Base-by-base conservation (phyloP, 2,888 invertebrate genomes). In the Hermodice carunculata region DNA sequence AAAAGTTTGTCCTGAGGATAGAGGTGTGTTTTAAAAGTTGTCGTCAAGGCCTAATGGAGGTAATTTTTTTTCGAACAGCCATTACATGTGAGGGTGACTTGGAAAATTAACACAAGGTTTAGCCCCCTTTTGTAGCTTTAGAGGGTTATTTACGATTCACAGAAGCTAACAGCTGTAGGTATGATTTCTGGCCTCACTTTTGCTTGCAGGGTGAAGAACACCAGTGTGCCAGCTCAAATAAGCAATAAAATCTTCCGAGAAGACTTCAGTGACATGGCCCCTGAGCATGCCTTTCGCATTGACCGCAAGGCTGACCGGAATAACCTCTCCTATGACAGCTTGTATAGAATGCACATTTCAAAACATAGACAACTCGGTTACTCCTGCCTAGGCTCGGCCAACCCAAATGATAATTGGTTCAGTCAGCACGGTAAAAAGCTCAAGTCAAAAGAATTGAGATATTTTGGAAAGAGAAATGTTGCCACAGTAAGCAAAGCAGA, bases 311-410 rank as follows among this genome's bases (percentile, higher is more conserved):
- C 76, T 6, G 85, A 86, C 68, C 66, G 62, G 54, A 77, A 82
- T 49, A 82, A 84, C 61, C 75, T 79, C 67, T 73, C 76, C 3
- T 86, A 82, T 73, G 79, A 79, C 31, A 78, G 80, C 28, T 66
- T 86, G 28, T 83, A 83, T 65, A 81, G 79, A 59, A 71, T 73
- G 24, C 80, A 84, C 58, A 73, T 84, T 28, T 77, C 86, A 2
- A 75, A 70, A 31, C 84, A 81, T 58, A 69, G 71, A 24, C 37
- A 60, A 22, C 42, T 42, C 19, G 57, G 69, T 19, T 28, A 62
- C 28, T 51, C 61, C 19, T 70, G 70, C 62, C 44, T 77, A 4
- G 79, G 79, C 6, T 42, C 64, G 19, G 53, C 24, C 6, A 48
- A 53, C n/a, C n/a, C n/a, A n/a, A n/a, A n/a, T 3, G 31, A 51